phyloP scores from a whole-genome alignment of 2,888 invertebrate genomes.

The Leptarthrus brevirostris region DNA sequence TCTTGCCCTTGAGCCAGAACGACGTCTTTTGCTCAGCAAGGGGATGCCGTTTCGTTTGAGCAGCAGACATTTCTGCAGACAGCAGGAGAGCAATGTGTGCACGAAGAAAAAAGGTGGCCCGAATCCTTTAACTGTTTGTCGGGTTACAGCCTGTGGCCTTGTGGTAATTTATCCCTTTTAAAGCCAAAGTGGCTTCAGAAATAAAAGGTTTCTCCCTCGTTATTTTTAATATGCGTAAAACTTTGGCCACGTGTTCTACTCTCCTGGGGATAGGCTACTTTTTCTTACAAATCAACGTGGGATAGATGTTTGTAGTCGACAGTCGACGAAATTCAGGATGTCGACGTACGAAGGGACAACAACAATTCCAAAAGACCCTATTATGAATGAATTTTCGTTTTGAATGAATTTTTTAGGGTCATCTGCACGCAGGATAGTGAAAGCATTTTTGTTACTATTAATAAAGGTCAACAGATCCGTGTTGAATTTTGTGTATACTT shows the following conservation, averaged over 20 bases:
- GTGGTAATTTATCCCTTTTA: constrained; percentile 31
- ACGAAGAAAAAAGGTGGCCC: constrained; percentile 1
- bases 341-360: background rate
- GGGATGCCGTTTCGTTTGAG: background rate
- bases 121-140: constrained; percentile 19
- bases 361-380: constrained; percentile 1
- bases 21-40: background rate
- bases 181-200: constrained; percentile 8
- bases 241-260: constrained; percentile 49
- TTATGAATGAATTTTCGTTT: constrained; percentile 47
- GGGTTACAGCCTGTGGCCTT: constrained; percentile 27
- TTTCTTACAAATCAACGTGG: constrained; percentile 15
- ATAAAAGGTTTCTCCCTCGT: constrained; percentile 35
- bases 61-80: constrained; percentile 31
- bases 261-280: constrained; percentile 2
- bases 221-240: constrained; percentile 47
- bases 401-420: constrained; percentile 48
- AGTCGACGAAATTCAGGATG: constrained; percentile 4
- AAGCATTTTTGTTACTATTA: constrained; percentile 47
- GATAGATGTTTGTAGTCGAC: background rate
- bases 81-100: background rate
- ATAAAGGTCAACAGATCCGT: constrained; percentile 41
- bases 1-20: constrained; percentile 10
- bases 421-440: constrained; percentile 41
- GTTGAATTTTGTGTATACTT: constrained; percentile 26